Conservation (phyloP, 2,888 invertebrate genomes). For the Hecatera dysodea region DNA sequence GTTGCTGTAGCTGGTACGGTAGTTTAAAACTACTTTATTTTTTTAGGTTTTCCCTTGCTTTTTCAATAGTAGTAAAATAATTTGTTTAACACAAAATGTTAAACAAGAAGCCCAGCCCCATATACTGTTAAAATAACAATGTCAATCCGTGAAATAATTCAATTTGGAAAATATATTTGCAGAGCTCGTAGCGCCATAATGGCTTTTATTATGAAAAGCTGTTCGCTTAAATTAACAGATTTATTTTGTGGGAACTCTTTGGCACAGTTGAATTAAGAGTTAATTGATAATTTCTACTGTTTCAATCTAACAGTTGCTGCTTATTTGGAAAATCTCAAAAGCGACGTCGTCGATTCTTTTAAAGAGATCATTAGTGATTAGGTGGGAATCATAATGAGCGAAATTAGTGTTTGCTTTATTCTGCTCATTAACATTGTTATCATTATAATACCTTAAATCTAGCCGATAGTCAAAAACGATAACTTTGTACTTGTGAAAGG, state of each 20-base stretch:
- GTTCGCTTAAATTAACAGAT: slow-evolving; percentile 45
- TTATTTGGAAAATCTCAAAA: background rate
- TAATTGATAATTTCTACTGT: slow-evolving; percentile 9
- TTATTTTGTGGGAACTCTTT: slow-evolving; percentile 31
- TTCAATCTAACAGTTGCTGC: background rate
- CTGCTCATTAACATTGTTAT: background rate
- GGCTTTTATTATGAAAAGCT: slow-evolving; percentile 44
- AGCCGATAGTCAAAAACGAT: background rate
- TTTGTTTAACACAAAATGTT: slow-evolving; percentile 5
- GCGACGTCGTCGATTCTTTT: background rate
- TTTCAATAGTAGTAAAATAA: background rate
- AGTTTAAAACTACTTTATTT: background rate
- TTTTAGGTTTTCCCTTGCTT: background rate
- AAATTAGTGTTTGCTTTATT: slow-evolving; percentile 1
- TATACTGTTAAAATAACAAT: slow-evolving; percentile 35
- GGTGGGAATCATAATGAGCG: background rate
- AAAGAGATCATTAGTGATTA: slow-evolving; percentile 1
- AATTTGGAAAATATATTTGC: slow-evolving; percentile 54
- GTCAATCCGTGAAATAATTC: slow-evolving; percentile 56
- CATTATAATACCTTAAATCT: background rate
- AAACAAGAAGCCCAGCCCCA: slow-evolving; percentile 14
- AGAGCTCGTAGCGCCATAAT: slow-evolving; percentile 28
- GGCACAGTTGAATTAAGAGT: slow-evolving; percentile 5
- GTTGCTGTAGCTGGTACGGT: background rate
- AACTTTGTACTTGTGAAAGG: too few relatives aligned